Evolutionary conservation across 2,113 vertebrate species (phyloP), one percentile per base, ranked within the genome.

Genomic region (Lophochroa leadbeateri): DNA sequence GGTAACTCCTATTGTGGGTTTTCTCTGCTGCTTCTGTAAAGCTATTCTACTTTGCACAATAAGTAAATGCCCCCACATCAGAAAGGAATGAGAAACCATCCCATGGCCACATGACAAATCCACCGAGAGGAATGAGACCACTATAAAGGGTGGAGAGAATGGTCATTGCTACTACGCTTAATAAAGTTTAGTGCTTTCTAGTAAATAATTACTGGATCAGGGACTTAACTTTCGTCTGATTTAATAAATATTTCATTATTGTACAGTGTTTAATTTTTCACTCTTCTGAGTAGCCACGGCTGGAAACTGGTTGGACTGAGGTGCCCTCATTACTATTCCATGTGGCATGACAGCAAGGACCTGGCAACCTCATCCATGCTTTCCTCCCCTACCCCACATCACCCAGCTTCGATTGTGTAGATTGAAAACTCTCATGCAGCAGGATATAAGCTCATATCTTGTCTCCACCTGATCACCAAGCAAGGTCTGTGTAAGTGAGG

Each of bases 341-440:
- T 2, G 8, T 3, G 17, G 11, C 1, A 2, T 17, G 29, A 17
- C 35, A 39, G 44, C 21, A 23, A 13, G 2, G 2, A 8, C 72
- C 39, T 19, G n/a, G 67, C 15, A 69, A 15, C 53, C 25, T 57
- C 39, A 29, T 27, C 23, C 24, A 7, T 37, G 39, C n/a, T 27
- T 17, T 35, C 60, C 85, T 44, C 43, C 11, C 43, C 35, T n/a
- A 17, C 1, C 19, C 44, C 50, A 25, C 0, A 39, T 67, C 35
- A 33, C 16, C 17, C 18, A 79, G 19, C 33, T 39, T 20, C 10
- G 13, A 5, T 0, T 21, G 6, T 7, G 18, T 16, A 71, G 55
- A 7, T 12, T 27, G 2, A 53, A 10, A 74, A 10, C 7, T 33
- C 7, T 55, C 50, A 29, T 65, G 44, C 57, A 50, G 47, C 2